phyloP scores from a whole-genome alignment of 1,140 invertebrate genomes.

The Ceratina calcarata region DNA sequence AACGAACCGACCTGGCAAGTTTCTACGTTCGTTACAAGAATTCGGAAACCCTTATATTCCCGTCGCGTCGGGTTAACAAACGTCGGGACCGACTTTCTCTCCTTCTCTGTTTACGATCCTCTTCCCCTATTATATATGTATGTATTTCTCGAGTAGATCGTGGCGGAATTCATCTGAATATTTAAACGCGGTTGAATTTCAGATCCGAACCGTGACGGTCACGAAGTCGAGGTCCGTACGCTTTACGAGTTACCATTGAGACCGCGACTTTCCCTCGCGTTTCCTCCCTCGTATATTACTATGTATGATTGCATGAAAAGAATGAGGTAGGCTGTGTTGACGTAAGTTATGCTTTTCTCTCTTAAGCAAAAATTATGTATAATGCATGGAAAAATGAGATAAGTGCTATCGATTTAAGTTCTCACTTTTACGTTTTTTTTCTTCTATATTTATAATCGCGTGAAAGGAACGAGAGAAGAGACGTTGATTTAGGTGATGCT shows the following conservation, averaged over 20 bases:
- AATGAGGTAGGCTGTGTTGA: too few relatives aligned
- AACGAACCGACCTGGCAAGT: background rate
- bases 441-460: too few relatives aligned
- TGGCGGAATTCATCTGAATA: slow-evolving; percentile 43
- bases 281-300: background rate
- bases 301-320: slow-evolving; percentile 24
- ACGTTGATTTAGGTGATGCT: too few relatives aligned
- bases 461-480: too few relatives aligned
- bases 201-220: slow-evolving; percentile 8
- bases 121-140: background rate
- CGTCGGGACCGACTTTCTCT: background rate
- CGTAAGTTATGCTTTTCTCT: too few relatives aligned
- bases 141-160: slow-evolving; percentile 13
- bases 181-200: slow-evolving; percentile 43
- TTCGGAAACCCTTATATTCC: too few relatives aligned
- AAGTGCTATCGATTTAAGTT: too few relatives aligned
- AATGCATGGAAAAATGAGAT: too few relatives aligned
- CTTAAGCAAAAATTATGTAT: too few relatives aligned
- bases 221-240: slow-evolving; percentile 3
- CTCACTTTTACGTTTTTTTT: too few relatives aligned
- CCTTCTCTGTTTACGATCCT: too few relatives aligned
- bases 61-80: background rate
- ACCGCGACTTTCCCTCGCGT: background rate
- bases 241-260: background rate
- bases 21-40: background rate